Percentiles rank a stretch among this genome's conserved stretches.
phyloP scores from a whole-genome alignment of 1,140 invertebrate species.

The Heliothis subflexa region DNA sequence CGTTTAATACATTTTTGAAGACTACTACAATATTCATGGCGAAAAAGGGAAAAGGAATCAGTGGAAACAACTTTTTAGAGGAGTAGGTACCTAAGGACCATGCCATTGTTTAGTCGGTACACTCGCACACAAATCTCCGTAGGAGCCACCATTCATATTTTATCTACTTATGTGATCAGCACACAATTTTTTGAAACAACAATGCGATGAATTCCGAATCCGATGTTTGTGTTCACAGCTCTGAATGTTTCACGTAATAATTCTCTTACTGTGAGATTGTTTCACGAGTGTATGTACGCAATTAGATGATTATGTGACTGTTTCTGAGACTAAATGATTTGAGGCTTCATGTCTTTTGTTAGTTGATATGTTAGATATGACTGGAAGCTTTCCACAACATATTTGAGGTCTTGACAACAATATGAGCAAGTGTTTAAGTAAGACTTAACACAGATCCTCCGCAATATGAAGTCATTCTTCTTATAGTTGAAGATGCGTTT shows the following conservation, averaged over 20 bases:
- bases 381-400: neutral
- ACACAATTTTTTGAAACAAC: neutral
- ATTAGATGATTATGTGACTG: slow-evolving; percentile 14
- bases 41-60: slow-evolving; percentile 47
- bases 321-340: slow-evolving; percentile 1
- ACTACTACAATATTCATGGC: slow-evolving; percentile 51
- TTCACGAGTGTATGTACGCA: neutral
- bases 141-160: neutral
- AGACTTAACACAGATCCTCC: no score
- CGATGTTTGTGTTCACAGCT: slow-evolving; percentile 10
- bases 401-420: no score
- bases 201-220: slow-evolving; percentile 15
- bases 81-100: slow-evolving; percentile 1
- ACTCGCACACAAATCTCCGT: slow-evolving; percentile 14
- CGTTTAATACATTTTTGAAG: slow-evolving; percentile 56
- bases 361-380: neutral
- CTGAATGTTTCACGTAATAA: slow-evolving; percentile 18
- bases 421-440: no score
- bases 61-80: slow-evolving; percentile 47
- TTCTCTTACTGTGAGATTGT: slow-evolving; percentile 6
- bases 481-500: no score
- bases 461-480: no score
- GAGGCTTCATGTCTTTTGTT: neutral
- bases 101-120: neutral
- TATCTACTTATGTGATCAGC: slow-evolving; percentile 21